These are phyloP conservation scores for Chesias legatella DNA, from an alignment of 2,888 invertebrate genomes.

Conservation along the genomic window DNA sequence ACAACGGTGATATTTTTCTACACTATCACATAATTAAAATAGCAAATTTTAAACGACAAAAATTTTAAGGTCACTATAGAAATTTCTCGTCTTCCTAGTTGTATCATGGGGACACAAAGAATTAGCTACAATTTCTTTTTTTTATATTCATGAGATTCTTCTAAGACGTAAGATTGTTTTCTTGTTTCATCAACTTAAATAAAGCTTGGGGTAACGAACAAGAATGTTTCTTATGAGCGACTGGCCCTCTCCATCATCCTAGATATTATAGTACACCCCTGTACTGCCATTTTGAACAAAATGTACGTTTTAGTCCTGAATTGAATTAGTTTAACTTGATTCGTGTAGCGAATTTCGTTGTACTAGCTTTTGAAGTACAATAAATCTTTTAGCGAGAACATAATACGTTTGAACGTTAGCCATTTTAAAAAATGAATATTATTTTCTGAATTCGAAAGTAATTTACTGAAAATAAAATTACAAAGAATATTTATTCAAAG, in stretches of 20 bases:
- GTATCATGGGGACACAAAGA: no score
- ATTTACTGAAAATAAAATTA: background rate
- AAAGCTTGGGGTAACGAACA: no score
- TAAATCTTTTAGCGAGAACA: constrained; percentile 17
- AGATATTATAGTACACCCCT: background rate
- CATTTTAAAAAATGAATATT: constrained; percentile 14
- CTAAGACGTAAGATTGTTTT: no score
- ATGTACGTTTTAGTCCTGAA: constrained; percentile 20
- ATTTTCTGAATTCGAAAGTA: background rate
- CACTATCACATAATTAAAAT: no score
- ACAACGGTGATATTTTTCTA: no score
- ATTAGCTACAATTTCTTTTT: no score
- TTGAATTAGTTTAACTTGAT: constrained; percentile 28
- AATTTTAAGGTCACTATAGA: no score
- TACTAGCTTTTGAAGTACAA: constrained; percentile 26
- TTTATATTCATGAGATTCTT: no score
- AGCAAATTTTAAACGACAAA: no score
- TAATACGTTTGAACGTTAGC: constrained; percentile 12
- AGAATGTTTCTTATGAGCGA: background rate
- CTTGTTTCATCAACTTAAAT: no score
- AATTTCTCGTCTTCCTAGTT: no score
- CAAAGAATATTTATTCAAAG: no score
- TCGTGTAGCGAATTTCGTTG: constrained; percentile 27
- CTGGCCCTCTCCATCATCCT: constrained; percentile 3
- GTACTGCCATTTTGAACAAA: constrained; percentile 15